Evolutionary conservation across 2,797 vertebrate genomes (phyloP), one percentile per base, ranked within the genome.

Genomic region (Molossus alvarezi): DNA sequence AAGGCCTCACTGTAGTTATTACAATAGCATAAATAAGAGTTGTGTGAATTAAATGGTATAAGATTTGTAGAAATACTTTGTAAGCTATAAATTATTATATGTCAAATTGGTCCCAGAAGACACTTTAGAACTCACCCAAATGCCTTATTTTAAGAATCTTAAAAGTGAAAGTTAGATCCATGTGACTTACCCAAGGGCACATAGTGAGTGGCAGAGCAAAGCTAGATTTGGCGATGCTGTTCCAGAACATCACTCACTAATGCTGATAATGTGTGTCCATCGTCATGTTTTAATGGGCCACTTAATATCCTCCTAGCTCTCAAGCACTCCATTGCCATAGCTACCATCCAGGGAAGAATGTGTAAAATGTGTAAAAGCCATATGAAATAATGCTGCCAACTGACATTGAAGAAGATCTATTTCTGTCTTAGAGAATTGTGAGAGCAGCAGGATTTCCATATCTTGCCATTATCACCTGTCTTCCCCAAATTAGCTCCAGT

Each of bases 41-140:
- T 80, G 4, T 82, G 0, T 79, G 45, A 82, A 45, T 67, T 94
- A 85, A 90, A 79, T 90, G 20, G 11, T 15, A 7, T 94, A 27
- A 92, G 29, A 53, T 37, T 62, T 87, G n/a, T 41, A 72, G 58
- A 87, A 88, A 58, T 95, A 69, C 48, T 67, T 93, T 69, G 9
- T 25, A 82, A 82, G 27, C 33, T 90, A 27, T 51, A n/a, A 75
- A 92, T 65, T 9, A 21, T 69, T 80, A 81, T n/a, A 88, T 51
- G 23, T 92, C 25, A 41, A 48, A 37, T 37, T 92, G 21, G 53
- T 27, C 79, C 75, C 75, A 17, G 25, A 71, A 89, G 37, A 23
- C 10, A 41, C 67, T 92, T 91, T 23, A 60, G 60, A 88, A 37
- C 92, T 82, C 25, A 91, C 69, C 10, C 14, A 89, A 51, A 57